Evolutionary conservation across 2,797 vertebrate genomes (phyloP), one percentile per base, ranked within the genome.

Genomic region (Ficedula albicollis): DNA sequence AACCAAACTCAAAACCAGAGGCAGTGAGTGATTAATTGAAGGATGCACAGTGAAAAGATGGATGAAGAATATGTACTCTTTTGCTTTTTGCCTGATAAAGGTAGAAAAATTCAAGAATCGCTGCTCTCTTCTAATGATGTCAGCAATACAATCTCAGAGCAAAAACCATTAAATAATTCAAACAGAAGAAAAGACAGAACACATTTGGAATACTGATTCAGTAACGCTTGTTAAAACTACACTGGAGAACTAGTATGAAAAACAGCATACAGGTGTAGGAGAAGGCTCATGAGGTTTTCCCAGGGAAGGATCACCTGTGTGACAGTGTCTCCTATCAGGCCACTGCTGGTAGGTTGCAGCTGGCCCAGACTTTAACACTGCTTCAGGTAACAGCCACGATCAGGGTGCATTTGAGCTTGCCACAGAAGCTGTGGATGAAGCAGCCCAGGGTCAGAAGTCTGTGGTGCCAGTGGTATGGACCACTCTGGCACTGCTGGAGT

Each of bases 151-250:
- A 51, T 29, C 84, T 73, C 39, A 66, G 74, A 73, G 41, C 52
- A 87, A 92, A 51, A 94, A 11, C 11, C 48, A 70, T 59, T 74
- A 70, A 54, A 79, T 77, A 93, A 89, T 89, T 89, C 82, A 92
- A 84, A 48, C 18, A 82, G 58, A 73, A 80, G 26, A 67, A 26
- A 85, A 78, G 41, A 59, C 56, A 70, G 34, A 85, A 75, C 9
- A 38, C 36, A 51, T 78, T 0, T 34, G 30, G 62, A 88, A 94
- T 81, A 89, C 18, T 72, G 63, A 95, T 75, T 91, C 59, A 75
- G 36, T 36, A 41, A 78, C 11, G 18, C 16, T 81, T 72, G 30
- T 80, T 92, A 75, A 93, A 85, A 59, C n/a, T 11, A 80, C 56
- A 72, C 11, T 2, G 3, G 21, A 85, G 74, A 89, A 89, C 19